Evolutionary conservation across 2,888 invertebrate species (phyloP).

Genomic region (Fragum fragum): DNA sequence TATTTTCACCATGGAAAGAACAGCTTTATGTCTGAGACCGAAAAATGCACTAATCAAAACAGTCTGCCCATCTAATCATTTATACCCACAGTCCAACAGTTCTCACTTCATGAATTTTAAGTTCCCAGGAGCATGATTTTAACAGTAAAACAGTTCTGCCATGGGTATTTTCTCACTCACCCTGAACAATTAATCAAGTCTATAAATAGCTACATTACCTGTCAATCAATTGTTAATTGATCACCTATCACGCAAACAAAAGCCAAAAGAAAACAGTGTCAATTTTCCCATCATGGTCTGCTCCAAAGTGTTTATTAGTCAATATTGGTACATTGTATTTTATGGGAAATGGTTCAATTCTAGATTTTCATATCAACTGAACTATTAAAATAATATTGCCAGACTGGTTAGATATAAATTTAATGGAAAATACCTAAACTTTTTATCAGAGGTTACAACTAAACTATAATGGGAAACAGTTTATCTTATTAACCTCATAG

Average conservation of each 20-base stretch:
- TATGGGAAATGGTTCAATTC: not conserved
- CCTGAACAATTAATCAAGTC: constrained; percentile 15
- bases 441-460: too few species aligned
- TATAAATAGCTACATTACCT: constrained; percentile 7
- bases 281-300: constrained; percentile 22
- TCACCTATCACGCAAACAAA: constrained; percentile 17
- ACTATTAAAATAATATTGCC: too few species aligned
- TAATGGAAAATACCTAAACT: too few species aligned
- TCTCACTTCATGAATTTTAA: not conserved
- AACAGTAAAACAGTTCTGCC: constrained; percentile 20
- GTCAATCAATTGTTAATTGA: constrained; percentile 28
- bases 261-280: constrained; percentile 10
- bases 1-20: not conserved
- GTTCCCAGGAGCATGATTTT: not conserved
- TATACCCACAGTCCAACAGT: not conserved
- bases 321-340: not conserved
- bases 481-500: too few species aligned
- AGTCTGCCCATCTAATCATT: not conserved
- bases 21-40: not conserved
- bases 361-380: too few species aligned
- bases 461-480: too few species aligned
- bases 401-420: too few species aligned
- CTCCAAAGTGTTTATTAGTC: not conserved
- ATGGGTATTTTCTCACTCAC: constrained; percentile 28
- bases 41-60: not conserved